These are phyloP conservation scores for Nysson spinosus DNA, from an alignment of 2,888 invertebrate species.

Conservation along the genomic window DNA sequence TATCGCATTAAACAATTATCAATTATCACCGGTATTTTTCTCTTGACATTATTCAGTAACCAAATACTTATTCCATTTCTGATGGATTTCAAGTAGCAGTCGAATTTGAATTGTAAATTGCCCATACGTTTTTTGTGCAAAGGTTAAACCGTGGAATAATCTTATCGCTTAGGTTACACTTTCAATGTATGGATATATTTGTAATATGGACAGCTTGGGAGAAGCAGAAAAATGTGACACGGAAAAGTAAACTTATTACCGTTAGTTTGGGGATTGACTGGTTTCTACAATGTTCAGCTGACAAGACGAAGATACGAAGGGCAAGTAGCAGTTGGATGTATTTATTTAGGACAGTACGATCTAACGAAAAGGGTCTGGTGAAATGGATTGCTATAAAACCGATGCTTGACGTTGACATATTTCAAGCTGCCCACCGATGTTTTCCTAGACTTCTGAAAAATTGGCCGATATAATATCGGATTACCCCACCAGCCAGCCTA, in stretches of 20 bases:
- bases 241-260: slow-evolving; percentile 12
- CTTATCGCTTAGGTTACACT: neutral
- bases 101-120: too few relatives aligned
- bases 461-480: neutral
- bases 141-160: too few relatives aligned
- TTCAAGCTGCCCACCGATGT: slow-evolving; percentile 9
- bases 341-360: slow-evolving; percentile 26
- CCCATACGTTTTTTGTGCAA: too few relatives aligned
- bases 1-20: too few relatives aligned
- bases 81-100: too few relatives aligned
- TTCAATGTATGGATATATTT: too few relatives aligned
- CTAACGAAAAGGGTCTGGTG: slow-evolving; percentile 17
- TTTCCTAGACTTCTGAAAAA: slow-evolving; percentile 5
- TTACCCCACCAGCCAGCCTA: neutral
- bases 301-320: slow-evolving; percentile 7
- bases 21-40: too few relatives aligned
- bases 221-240: neutral
- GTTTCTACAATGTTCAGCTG: slow-evolving; percentile 6
- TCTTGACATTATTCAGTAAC: too few relatives aligned
- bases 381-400: slow-evolving; percentile 18
- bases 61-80: too few relatives aligned
- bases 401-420: slow-evolving; percentile 16
- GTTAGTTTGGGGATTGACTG: neutral
- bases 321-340: slow-evolving; percentile 8
- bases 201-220: neutral